Conservation (phyloP, 2,113 vertebrate genomes). For the Otis tarda region DNA sequence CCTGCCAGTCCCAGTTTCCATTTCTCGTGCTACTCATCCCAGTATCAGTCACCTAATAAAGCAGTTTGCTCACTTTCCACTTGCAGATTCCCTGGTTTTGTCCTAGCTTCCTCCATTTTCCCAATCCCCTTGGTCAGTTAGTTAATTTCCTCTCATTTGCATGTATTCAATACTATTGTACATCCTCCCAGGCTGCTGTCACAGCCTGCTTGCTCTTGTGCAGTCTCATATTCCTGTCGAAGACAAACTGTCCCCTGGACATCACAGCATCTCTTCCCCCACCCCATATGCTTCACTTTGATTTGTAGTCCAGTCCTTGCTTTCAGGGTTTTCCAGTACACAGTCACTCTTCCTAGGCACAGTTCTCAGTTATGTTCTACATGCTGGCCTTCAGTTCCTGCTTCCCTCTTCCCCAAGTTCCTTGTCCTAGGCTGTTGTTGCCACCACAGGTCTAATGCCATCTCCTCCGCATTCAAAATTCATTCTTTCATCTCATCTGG, state of each 20-base stretch:
- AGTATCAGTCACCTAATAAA: neutral
- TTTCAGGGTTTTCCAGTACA: neutral
- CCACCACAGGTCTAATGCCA: neutral
- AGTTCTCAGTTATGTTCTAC: neutral
- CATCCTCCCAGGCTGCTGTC: neutral
- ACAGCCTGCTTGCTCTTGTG: neutral
- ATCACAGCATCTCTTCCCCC: neutral
- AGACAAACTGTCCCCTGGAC: neutral
- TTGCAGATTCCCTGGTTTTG: neutral
- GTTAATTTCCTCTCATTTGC: neutral
- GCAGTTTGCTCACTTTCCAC: neutral
- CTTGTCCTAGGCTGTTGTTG: neutral
- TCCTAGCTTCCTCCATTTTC: neutral
- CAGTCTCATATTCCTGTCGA: neutral
- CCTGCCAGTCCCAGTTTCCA: neutral
- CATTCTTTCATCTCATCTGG: neutral
- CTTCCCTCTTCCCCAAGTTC: neutral
- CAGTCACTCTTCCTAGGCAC: neutral
- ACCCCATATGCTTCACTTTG: neutral
- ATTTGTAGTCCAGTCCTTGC: neutral
- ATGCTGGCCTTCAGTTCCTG: neutral
- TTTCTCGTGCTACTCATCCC: neutral
- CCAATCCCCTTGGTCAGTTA: neutral
- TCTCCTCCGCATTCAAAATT: neutral
- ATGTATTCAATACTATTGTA: neutral